Base-by-base conservation (phyloP, 2,113 vertebrate species). In the Trematomus loennbergii region DNA sequence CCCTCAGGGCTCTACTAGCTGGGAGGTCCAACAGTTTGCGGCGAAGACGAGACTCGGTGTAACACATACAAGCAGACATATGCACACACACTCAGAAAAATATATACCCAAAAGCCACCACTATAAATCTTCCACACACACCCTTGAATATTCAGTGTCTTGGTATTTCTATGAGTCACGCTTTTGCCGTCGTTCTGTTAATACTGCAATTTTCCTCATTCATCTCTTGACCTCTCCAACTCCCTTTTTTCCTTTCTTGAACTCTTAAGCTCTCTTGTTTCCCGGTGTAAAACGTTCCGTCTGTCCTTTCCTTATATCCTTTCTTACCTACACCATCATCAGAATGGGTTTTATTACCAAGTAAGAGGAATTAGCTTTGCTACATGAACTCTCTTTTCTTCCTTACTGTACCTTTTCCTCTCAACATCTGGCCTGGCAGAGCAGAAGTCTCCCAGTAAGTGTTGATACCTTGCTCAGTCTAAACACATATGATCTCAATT, bases 11-110 rank as follows among this genome's bases (percentile, higher is more conserved):
- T 89, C 16, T n/a, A 79, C 92, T 45, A 79, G 66, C 61, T 92
- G 91, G 90, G 92, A 93, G 92, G 91, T 92, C 90, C 81, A n/a
- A 70, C 78, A 81, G 63, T 81, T 79, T 79, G 83, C 54, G 75
- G 81, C 60, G 33, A 61, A 84, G 78, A 86, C 77, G 57, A 85
- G 85, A 87, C 82, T 68, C 46, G 75, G 63, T 87, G 79, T 64
- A 84, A 87, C 76, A 72, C 87, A 78, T 68, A 85, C 69, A 84
- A 65, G 78, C 86, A 89, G 78, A 88, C 72, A 58, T 81, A 77
- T 86, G 83, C 60, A 83, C 70, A 88, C 88, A 78, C 76, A 82
- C 85, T 84, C 70, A 82, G 77, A 75, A 90, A 89, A 85, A 90
- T 91, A 89, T 88, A 90, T 89, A 89, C 85, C 55, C 60, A 75